Conservation (phyloP, 2,888 invertebrate genomes). For the Nephrotoma appendiculata region DNA sequence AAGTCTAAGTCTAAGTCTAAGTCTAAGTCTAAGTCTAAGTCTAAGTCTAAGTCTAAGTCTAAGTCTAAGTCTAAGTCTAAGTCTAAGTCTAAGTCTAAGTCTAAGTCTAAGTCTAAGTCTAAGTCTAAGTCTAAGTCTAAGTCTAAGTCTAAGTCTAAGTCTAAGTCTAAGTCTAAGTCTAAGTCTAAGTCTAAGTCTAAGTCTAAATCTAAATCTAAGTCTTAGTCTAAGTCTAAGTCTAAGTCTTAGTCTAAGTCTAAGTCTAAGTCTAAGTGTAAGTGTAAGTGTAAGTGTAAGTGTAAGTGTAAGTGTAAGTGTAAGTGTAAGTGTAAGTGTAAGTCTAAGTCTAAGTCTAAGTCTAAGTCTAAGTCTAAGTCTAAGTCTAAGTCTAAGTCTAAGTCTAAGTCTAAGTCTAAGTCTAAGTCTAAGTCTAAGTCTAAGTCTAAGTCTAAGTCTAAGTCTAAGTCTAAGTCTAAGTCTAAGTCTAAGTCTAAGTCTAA, state of each 20-base stretch:
- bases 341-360: not conserved
- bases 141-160: too few relatives aligned
- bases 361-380: not conserved
- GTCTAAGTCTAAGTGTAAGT: not conserved
- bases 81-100: too few relatives aligned
- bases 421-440: not conserved
- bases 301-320: too few relatives aligned
- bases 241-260: not conserved
- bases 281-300: not conserved
- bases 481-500: not conserved
- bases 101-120: too few relatives aligned
- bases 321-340: too few relatives aligned
- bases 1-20: too few relatives aligned
- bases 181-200: not conserved
- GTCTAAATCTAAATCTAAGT: not conserved
- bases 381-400: not conserved
- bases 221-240: not conserved
- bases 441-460: not conserved
- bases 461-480: not conserved
- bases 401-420: not conserved
- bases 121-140: too few relatives aligned
- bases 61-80: too few relatives aligned
- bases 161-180: too few relatives aligned
- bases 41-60: too few relatives aligned
- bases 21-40: too few relatives aligned